A percentile compares a stretch with the other conserved stretches of the same genome.
Evolutionary conservation across 2,113 vertebrate genomes (phyloP).

Genomic region (Cinclus mexicanus): DNA sequence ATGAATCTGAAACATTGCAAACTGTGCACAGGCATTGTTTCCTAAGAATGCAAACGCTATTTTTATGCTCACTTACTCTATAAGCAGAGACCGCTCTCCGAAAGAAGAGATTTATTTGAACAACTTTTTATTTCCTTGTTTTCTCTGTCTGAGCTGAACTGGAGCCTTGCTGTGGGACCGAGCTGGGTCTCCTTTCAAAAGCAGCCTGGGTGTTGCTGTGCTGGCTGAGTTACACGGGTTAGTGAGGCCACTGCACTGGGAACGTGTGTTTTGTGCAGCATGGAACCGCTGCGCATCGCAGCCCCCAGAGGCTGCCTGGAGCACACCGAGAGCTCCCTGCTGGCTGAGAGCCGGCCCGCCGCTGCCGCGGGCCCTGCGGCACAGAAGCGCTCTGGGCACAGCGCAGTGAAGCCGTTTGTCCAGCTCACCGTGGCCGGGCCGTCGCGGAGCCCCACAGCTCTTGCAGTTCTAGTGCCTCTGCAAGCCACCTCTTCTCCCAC

Average conservation of each 20-base stretch:
- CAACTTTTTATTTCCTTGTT: background rate
- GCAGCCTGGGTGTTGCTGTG: background rate
- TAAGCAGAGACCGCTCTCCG: background rate
- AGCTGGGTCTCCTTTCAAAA: background rate
- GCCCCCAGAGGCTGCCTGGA: background rate
- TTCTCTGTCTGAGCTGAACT: background rate
- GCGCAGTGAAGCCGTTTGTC: no score
- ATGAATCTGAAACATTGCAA: constrained; percentile 24
- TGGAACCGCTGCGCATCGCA: background rate
- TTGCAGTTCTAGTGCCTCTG: background rate
- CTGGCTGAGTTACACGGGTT: background rate
- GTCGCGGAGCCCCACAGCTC: background rate
- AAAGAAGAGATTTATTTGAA: background rate
- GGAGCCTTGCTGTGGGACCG: background rate
- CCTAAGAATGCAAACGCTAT: background rate
- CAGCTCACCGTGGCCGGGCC: background rate
- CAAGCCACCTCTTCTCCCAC: background rate
- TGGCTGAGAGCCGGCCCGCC: background rate
- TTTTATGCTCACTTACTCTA: background rate
- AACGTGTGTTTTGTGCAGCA: background rate
- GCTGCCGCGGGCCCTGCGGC: no score
- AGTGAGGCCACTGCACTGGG: background rate
- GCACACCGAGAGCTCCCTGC: background rate
- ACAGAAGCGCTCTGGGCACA: background rate
- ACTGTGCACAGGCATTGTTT: background rate